These are phyloP conservation scores for Diacarnus erythraeanus DNA, from an alignment of 37 sponge, comb jelly and placozoan genomes.

Conservation along the genomic window DNA sequence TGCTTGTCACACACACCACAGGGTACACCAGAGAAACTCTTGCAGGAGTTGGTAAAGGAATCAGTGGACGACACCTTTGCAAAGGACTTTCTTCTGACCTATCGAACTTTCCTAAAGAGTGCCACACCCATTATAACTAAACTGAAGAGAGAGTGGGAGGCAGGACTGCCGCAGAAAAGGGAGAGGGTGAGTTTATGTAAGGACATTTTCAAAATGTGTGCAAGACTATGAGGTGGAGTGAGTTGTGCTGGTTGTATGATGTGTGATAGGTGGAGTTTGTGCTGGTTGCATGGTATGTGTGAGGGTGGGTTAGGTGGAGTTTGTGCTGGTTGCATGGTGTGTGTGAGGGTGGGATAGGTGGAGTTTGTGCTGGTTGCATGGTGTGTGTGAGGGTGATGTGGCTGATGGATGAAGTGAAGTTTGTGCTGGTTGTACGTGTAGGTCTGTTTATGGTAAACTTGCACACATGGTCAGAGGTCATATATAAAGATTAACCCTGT, in stretches of 20 bases:
- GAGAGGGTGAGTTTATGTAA: slow-evolving; percentile 68
- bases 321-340: neutral
- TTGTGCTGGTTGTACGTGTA: too few species aligned
- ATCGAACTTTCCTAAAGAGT: slow-evolving; percentile 69
- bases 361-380: too few species aligned
- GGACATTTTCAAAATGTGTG: too few species aligned
- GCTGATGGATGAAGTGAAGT: too few species aligned
- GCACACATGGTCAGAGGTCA: too few species aligned
- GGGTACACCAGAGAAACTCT: slow-evolving; percentile 75
- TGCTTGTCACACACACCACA: slow-evolving; percentile 11
- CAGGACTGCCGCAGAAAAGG: slow-evolving; percentile 13
- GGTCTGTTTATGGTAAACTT: too few species aligned
- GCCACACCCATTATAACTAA: slow-evolving; percentile 50
- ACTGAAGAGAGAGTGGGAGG: slow-evolving; percentile 48
- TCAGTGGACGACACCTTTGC: slow-evolving; percentile 73
- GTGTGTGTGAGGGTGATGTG: too few species aligned
- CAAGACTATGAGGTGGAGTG: too few species aligned
- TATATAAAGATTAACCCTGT: too few species aligned
- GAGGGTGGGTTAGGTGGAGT: neutral
- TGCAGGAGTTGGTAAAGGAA: slow-evolving; percentile 70
- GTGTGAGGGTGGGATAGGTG: too few species aligned
- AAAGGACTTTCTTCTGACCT: slow-evolving; percentile 82
- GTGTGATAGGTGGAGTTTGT: neutral
- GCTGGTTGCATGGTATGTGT: neutral
- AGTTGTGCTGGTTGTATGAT: neutral